phyloP scores from a whole-genome alignment of 2,113 vertebrate genomes.

The Scophthalmus maximus region DNA sequence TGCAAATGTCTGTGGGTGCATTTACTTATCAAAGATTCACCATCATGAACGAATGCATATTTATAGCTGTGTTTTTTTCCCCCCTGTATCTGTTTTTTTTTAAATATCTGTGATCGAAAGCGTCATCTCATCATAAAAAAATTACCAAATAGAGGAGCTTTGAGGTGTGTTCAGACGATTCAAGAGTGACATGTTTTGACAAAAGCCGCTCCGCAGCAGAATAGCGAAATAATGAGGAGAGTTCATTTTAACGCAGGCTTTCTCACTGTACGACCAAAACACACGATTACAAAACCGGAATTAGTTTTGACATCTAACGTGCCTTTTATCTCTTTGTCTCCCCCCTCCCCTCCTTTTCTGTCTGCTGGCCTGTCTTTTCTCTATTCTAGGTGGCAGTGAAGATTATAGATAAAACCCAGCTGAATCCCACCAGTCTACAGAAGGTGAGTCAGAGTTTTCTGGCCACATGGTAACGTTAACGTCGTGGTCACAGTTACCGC shows the following conservation, averaged over 20 bases:
- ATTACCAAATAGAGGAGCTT: conserved; percentile 2
- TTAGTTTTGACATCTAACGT: conserved; percentile 33
- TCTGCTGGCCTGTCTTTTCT: conserved; percentile 59
- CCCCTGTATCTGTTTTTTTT: neutral
- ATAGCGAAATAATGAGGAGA: conserved; percentile 42
- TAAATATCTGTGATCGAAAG: conserved; percentile 6
- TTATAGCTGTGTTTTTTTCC: neutral
- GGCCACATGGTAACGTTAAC: conserved; percentile 51
- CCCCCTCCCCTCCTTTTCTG: conserved; percentile 27
- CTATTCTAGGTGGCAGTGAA: conserved; percentile 93
- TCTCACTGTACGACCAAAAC: conserved; percentile 19
- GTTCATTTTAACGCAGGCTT: conserved; percentile 1
- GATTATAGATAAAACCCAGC: conserved; percentile 99
- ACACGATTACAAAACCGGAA: conserved; percentile 30
- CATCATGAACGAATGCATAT: conserved; percentile 1
- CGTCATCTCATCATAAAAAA: conserved; percentile 13
- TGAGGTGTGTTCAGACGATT: conserved; percentile 32
- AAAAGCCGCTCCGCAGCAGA: conserved; percentile 25
- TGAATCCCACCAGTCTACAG: conserved; percentile 98
- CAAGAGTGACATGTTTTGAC: conserved; percentile 53
- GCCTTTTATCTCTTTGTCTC: conserved; percentile 22
- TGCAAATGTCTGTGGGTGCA: neutral
- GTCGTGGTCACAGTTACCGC: conserved; percentile 39
- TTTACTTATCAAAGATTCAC: neutral
- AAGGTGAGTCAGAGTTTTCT: conserved; percentile 86